Conservation (phyloP, 2,113 vertebrate species). For the Stigmatopora argus region DNA sequence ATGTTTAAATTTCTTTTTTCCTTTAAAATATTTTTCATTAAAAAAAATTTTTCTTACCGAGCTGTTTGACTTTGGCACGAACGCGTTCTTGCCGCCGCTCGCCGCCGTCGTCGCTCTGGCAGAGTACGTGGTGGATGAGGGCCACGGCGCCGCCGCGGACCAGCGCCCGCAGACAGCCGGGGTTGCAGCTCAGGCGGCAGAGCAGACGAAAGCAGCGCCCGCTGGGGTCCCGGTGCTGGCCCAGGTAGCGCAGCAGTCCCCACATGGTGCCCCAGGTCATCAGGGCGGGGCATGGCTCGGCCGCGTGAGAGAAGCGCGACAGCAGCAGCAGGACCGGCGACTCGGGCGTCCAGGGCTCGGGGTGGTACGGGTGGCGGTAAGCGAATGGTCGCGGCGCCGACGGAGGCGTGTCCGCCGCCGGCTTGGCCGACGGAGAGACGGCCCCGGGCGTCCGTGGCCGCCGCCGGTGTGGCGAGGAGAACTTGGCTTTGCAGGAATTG, state of each 20-base stretch:
- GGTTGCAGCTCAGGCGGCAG: constrained; percentile 81
- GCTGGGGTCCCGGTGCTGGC: constrained; percentile 74
- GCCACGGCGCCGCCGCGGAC: constrained; percentile 75
- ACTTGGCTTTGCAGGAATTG: constrained; percentile 38
- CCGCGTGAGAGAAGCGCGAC: constrained; percentile 80
- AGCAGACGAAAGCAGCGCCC: constrained; percentile 77
- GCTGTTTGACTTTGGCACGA: constrained; percentile 65
- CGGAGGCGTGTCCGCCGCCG: constrained; percentile 55
- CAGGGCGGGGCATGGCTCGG: constrained; percentile 75
- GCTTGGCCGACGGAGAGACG: constrained; percentile 20
- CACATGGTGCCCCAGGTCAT: constrained; percentile 63
- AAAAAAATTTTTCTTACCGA: constrained; percentile 61
- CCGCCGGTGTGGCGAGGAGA: constrained; percentile 57
- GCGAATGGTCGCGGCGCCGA: constrained; percentile 25
- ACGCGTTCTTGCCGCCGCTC: constrained; percentile 53
- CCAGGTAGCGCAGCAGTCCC: constrained; percentile 78
- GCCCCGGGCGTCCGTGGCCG: constrained; percentile 32
- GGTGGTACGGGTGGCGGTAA: constrained; percentile 72
- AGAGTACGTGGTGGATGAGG: constrained; percentile 71
- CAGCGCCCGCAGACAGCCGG: constrained; percentile 80
- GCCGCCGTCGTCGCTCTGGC: constrained; percentile 41
- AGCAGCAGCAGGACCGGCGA: constrained; percentile 80
- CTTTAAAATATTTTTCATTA: no score
- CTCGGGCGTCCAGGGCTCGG: constrained; percentile 78
- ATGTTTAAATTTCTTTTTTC: no score